Conservation (phyloP, 2,797 vertebrate genomes). For the Hydrophis major region DNA sequence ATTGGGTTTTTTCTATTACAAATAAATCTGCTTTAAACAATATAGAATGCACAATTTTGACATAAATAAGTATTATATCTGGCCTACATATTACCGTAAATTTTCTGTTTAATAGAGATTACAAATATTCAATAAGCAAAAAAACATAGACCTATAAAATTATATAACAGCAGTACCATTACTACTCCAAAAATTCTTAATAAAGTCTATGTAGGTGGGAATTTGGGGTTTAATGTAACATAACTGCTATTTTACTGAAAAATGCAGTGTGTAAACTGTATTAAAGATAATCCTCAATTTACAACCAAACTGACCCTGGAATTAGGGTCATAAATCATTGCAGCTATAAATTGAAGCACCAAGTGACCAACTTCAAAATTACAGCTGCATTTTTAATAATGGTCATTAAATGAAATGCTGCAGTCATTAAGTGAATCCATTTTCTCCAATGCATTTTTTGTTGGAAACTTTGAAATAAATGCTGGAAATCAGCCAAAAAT, state of each 20-base stretch:
- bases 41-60: background rate
- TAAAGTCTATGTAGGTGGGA: background rate
- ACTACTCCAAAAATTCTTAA: background rate
- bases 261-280: background rate
- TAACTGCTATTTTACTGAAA: background rate
- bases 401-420: background rate
- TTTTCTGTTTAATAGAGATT: background rate
- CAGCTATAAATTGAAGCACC: background rate
- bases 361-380: background rate
- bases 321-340: background rate
- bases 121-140: background rate
- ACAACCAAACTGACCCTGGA: background rate
- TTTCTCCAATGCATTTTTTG: background rate
- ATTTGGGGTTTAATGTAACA: background rate
- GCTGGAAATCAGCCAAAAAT: background rate
- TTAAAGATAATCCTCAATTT: background rate
- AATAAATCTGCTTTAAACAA: background rate
- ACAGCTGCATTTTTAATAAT: background rate
- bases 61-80: background rate
- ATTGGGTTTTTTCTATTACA: background rate
- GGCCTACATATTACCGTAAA: background rate
- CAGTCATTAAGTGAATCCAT: background rate
- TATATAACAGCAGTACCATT: background rate
- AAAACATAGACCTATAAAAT: background rate
- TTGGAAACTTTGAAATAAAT: background rate